A percentile compares a stretch with the other conserved stretches of the same genome.
Evolutionary conservation across 2,113 vertebrate genomes (phyloP).

Genomic region (Puffinus mauretanicus): DNA sequence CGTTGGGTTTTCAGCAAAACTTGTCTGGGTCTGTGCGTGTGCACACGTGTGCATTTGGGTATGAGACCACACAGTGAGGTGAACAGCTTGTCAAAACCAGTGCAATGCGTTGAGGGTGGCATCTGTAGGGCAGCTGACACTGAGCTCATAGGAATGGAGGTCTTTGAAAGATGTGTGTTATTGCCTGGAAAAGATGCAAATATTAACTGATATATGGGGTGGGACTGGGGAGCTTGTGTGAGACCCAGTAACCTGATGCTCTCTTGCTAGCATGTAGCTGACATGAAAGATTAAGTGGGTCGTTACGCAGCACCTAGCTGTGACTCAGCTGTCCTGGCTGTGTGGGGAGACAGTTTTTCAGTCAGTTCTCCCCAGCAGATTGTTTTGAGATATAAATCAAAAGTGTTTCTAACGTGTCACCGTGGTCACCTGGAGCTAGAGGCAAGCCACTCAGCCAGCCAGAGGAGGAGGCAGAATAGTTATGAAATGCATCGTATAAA

Average conservation of each 20-base stretch:
- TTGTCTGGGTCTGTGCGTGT: background rate
- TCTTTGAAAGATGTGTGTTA: background rate
- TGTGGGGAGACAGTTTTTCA: background rate
- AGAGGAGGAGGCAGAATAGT: background rate
- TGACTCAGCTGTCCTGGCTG: background rate
- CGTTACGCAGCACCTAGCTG: background rate
- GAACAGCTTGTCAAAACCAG: background rate
- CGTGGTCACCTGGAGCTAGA: background rate
- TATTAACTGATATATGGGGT: background rate
- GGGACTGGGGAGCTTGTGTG: background rate
- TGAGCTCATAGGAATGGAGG: background rate
- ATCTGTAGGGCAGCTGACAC: background rate
- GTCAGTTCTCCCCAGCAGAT: background rate
- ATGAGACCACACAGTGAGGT: background rate
- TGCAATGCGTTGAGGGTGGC: background rate
- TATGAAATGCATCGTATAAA: accelerated
- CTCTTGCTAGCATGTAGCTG: background rate
- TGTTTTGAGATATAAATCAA: background rate
- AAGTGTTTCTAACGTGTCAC: background rate
- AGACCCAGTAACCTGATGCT: background rate
- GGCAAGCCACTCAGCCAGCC: background rate
- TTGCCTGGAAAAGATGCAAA: background rate
- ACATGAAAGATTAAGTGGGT: background rate
- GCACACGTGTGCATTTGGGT: background rate
- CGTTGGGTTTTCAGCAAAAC: background rate